These are phyloP conservation scores for Gymnopithys bicolor DNA, from an alignment of 2,797 vertebrate genomes.

Conservation along the genomic window DNA sequence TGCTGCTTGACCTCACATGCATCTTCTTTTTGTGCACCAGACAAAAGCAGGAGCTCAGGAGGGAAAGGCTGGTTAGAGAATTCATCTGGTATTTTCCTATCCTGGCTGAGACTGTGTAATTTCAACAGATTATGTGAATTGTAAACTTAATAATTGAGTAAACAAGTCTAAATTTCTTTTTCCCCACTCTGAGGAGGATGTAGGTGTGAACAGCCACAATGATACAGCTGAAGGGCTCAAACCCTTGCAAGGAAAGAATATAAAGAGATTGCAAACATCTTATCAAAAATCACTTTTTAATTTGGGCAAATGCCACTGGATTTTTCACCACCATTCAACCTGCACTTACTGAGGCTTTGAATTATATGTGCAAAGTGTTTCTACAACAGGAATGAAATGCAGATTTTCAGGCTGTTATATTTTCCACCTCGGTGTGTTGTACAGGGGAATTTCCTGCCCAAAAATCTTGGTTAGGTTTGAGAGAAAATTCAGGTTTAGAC, in stretches of 20 bases:
- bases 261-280: neutral
- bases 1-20: neutral
- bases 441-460: neutral
- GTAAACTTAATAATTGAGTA: neutral
- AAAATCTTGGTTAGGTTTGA: neutral
- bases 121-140: neutral
- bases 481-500: neutral
- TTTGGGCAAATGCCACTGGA: neutral
- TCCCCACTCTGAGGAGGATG: neutral
- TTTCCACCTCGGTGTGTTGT: neutral
- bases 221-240: neutral
- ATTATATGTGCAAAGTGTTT: neutral
- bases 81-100: neutral
- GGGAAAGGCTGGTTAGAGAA: neutral
- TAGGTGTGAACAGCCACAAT: neutral
- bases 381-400: neutral
- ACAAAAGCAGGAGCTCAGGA: neutral
- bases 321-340: neutral
- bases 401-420: neutral
- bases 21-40: neutral
- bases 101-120: neutral
- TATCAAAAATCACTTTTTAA: neutral
- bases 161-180: neutral
- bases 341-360: neutral
- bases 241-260: neutral